Evolutionary conservation across 2,888 invertebrate genomes (phyloP).

Genomic region (Saturnia japonica): DNA sequence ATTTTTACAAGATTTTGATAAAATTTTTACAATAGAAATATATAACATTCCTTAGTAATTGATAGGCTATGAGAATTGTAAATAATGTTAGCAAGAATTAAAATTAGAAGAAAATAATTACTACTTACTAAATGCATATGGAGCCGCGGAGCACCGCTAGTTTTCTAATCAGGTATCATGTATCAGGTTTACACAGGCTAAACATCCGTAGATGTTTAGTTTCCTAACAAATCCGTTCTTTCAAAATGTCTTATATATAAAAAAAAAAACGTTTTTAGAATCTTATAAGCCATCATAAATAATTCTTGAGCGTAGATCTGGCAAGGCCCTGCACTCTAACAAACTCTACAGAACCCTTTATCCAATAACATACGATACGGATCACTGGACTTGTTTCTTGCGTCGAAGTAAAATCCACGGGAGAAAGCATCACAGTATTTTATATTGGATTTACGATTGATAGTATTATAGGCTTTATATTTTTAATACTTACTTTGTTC

Average conservation of each 20-base stretch:
- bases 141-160: too few relatives aligned
- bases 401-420: conserved; percentile 52
- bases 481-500: conserved; percentile 2
- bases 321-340: conserved; percentile 42
- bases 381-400: conserved; percentile 51
- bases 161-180: too few relatives aligned
- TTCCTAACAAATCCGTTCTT: conserved; percentile 26
- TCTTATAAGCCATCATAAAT: conserved; percentile 46
- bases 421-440: conserved; percentile 43
- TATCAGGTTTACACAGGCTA: too few relatives aligned
- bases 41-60: too few relatives aligned
- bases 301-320: conserved; percentile 45
- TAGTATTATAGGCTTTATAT: conserved; percentile 21
- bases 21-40: too few relatives aligned
- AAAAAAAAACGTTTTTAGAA: conserved; percentile 31
- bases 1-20: too few relatives aligned
- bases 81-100: too few relatives aligned
- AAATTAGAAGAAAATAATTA: too few relatives aligned
- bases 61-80: too few relatives aligned
- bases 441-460: conserved; percentile 31
- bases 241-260: conserved; percentile 17
- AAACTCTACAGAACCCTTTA: conserved; percentile 59
- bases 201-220: conserved; percentile 1
- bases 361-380: conserved; percentile 66
- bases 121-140: too few relatives aligned